A percentile compares a stretch with the other conserved stretches of the same genome.
phyloP scores from a whole-genome alignment of 1,140 invertebrate genomes.

The Ridgeia piscesae region DNA sequence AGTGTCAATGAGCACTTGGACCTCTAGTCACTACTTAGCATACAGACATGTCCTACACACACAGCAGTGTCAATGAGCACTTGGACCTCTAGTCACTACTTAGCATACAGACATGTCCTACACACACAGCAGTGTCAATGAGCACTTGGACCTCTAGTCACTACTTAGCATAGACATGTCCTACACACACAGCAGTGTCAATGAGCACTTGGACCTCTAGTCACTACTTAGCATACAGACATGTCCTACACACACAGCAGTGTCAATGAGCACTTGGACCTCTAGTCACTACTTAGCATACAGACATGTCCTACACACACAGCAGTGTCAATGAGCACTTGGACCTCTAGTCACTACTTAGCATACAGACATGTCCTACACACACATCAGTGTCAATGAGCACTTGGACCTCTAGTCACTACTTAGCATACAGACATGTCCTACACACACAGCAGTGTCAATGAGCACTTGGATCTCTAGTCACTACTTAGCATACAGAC shows the following conservation, averaged over 20 bases:
- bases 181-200: conserved; percentile 61
- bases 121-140: conserved; percentile 39
- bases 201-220: background rate
- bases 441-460: conserved; percentile 61
- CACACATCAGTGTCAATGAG: conserved; percentile 31
- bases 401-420: conserved; percentile 18
- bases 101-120: conserved; percentile 80
- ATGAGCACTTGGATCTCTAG: background rate
- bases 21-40: conserved; percentile 14
- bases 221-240: conserved; percentile 21
- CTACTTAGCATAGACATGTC: conserved; percentile 65
- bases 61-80: conserved; percentile 12
- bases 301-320: conserved; percentile 78
- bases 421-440: conserved; percentile 68
- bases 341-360: conserved; percentile 15
- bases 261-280: conserved; percentile 7
- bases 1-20: conserved; percentile 11
- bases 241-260: conserved; percentile 71
- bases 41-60: conserved; percentile 83
- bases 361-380: conserved; percentile 81
- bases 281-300: conserved; percentile 17
- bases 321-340: conserved; percentile 11
- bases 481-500: conserved; percentile 21
- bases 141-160: conserved; percentile 15
- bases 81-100: conserved; percentile 17